Evolutionary conservation across 1,140 invertebrate species (phyloP).

Genomic region (Drosophila micromelanica): DNA sequence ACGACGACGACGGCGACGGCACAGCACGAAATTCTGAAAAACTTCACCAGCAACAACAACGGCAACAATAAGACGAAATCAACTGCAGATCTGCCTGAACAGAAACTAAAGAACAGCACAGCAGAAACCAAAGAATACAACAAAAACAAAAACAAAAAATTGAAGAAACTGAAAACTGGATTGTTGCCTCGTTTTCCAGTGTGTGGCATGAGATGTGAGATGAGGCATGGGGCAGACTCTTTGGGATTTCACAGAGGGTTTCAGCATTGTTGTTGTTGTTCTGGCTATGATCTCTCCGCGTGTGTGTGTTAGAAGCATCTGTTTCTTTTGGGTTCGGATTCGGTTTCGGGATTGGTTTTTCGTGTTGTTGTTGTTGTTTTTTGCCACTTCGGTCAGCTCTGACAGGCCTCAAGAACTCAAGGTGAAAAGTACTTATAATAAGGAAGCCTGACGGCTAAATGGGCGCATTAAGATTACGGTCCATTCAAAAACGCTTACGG

Average conservation of each 20-base stretch:
- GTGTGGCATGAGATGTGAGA: constrained; percentile 14
- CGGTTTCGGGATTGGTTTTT: constrained; percentile 37
- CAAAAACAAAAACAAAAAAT: background rate
- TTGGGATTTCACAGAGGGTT: constrained; percentile 72
- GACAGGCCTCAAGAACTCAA: constrained; percentile 45
- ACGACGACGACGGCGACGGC: constrained; percentile 38
- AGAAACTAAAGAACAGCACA: constrained; percentile 28
- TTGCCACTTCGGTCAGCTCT: constrained; percentile 53
- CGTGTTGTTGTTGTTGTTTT: constrained; percentile 37
- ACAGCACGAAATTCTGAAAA: constrained; percentile 80
- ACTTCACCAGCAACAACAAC: constrained; percentile 48
- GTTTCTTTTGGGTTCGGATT: constrained; percentile 54
- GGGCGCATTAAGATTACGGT: constrained; percentile 36
- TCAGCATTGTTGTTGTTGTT: constrained; percentile 47
- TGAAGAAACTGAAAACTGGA: constrained; percentile 63
- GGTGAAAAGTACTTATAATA: constrained; percentile 72
- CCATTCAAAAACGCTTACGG: constrained; percentile 18
- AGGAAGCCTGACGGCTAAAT: constrained; percentile 43
- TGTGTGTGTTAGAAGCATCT: constrained; percentile 68
- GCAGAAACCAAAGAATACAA: background rate
- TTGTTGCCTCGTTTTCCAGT: constrained; percentile 72
- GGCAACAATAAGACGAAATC: constrained; percentile 61
- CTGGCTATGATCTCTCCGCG: constrained; percentile 72
- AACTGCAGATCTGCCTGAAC: constrained; percentile 71
- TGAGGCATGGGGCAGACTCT: constrained; percentile 58